A percentile compares a stretch with the other conserved stretches of the same genome.
Conservation (phyloP, 1,140 invertebrate genomes). For the Drosophila watanabei region DNA sequence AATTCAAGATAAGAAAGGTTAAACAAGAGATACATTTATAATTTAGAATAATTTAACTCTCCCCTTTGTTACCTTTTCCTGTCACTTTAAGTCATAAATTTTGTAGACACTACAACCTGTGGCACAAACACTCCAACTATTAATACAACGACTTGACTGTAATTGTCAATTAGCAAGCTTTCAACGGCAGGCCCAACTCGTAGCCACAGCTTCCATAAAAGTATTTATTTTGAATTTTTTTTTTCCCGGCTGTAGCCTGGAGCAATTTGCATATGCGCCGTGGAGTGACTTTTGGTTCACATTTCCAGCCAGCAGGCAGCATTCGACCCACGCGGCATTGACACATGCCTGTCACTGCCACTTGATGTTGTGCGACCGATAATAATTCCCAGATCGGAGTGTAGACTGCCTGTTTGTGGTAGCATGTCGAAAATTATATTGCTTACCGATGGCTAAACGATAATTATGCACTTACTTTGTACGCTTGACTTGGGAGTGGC, state of each 20-base stretch:
- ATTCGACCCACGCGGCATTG: slow-evolving; percentile 64
- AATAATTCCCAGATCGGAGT: slow-evolving; percentile 18
- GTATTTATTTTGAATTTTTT: slow-evolving; percentile 39
- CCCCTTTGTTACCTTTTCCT: not conserved
- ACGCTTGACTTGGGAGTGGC: slow-evolving; percentile 30
- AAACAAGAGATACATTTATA: not conserved
- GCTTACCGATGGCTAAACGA: slow-evolving; percentile 35
- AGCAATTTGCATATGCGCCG: slow-evolving; percentile 49
- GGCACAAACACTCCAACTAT: not conserved
- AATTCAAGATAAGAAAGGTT: not conserved
- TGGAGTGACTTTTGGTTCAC: slow-evolving; percentile 35
- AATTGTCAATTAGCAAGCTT: slow-evolving; percentile 80
- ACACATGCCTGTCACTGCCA: slow-evolving; percentile 65
- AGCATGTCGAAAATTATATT: slow-evolving; percentile 60
- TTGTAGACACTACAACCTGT: not conserved
- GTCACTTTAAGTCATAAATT: not conserved
- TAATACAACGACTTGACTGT: slow-evolving; percentile 38
- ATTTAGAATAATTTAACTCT: not conserved
- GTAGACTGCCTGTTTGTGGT: slow-evolving; percentile 49
- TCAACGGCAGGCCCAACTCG: slow-evolving; percentile 50
- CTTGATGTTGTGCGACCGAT: slow-evolving; percentile 53
- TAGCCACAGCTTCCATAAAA: slow-evolving; percentile 64
- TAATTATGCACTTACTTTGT: slow-evolving; percentile 54
- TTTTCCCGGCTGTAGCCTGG: slow-evolving; percentile 9
- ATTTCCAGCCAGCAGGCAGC: slow-evolving; percentile 28